A percentile compares a stretch with the other conserved stretches of the same genome.
These are phyloP conservation scores for Amazona guildingii DNA, from an alignment of 2,113 vertebrate species.

Conservation along the genomic window DNA sequence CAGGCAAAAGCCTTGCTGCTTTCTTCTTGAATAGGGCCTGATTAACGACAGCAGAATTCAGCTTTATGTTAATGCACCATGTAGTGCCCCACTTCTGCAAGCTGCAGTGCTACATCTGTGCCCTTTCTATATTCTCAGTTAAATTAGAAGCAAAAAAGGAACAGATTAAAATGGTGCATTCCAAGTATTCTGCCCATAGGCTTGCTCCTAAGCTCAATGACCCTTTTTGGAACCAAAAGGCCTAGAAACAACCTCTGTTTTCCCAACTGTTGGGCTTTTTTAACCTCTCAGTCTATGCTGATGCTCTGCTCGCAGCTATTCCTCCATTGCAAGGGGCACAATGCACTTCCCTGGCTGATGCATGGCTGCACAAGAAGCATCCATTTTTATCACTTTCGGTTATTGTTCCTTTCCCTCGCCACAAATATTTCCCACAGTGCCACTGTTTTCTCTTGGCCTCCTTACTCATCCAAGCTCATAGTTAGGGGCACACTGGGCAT, in stretches of 20 bases:
- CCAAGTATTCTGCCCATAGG: neutral
- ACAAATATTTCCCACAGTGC: conserved; percentile 27
- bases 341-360: neutral
- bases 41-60: conserved; percentile 10
- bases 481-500: conserved; percentile 41
- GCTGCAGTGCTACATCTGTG: neutral
- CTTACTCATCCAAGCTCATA: conserved; percentile 34
- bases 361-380: neutral
- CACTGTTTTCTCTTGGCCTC: conserved; percentile 25
- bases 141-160: neutral
- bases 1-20: neutral
- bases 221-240: neutral
- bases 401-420: conserved; percentile 20
- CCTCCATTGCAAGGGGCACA: neutral
- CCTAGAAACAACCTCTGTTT: neutral
- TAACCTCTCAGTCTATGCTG: fast-evolving
- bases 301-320: neutral
- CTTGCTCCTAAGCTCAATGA: neutral
- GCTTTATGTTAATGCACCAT: neutral
- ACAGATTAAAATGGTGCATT: neutral
- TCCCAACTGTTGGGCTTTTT: neutral
- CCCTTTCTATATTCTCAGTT: neutral
- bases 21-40: neutral
- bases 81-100: neutral
- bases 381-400: conserved; percentile 52